Evolutionary conservation across 2,797 vertebrate genomes (phyloP).

Genomic region (Macropus fuliginosus): DNA sequence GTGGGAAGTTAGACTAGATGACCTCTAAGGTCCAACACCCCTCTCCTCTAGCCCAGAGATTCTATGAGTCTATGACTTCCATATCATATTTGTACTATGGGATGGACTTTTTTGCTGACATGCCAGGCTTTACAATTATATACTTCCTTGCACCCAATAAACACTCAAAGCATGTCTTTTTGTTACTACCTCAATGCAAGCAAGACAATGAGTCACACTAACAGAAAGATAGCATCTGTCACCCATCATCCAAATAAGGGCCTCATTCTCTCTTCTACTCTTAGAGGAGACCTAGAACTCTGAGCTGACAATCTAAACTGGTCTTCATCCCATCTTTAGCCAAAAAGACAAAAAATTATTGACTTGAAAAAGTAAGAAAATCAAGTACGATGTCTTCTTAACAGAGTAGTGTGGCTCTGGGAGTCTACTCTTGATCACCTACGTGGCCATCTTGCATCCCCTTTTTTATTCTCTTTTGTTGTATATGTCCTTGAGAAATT

Average conservation of each 20-base stretch:
- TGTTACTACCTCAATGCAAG: not conserved
- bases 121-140: not conserved
- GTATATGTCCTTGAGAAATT: not conserved
- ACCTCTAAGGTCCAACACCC: not conserved
- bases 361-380: not conserved
- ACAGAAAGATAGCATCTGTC: not conserved
- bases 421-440: not conserved
- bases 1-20: not conserved
- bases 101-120: not conserved
- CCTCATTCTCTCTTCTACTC: not conserved
- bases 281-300: not conserved
- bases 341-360: not conserved
- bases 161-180: not conserved
- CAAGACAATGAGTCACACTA: not conserved
- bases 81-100: not conserved
- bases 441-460: not conserved
- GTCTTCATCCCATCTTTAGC: not conserved
- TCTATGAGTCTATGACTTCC: not conserved
- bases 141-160: not conserved
- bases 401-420: not conserved
- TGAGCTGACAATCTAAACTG: not conserved
- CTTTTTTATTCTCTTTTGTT: not conserved
- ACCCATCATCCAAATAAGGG: not conserved
- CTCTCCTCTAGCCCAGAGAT: not conserved
- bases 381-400: not conserved